Evolutionary conservation across 2,888 invertebrate species (phyloP).

Genomic region (Brenthis daphne): DNA sequence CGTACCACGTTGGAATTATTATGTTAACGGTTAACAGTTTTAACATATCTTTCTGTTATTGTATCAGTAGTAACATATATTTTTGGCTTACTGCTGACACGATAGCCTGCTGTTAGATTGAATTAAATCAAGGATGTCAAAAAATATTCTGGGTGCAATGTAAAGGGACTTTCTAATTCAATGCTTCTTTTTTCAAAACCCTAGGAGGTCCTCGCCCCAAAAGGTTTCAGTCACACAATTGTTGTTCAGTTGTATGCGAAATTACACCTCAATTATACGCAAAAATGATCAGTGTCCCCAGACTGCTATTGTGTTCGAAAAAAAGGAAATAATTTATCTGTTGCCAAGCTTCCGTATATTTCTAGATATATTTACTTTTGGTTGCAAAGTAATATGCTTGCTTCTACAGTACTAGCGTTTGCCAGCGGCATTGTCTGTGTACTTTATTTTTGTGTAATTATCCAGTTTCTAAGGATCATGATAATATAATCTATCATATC

Average conservation of each 20-base stretch:
- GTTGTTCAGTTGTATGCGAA: slow-evolving; percentile 62
- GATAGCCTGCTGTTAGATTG: slow-evolving; percentile 48
- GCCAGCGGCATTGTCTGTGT: too few species aligned
- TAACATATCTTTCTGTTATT: neutral
- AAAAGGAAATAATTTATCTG: slow-evolving; percentile 61
- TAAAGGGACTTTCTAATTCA: slow-evolving; percentile 67
- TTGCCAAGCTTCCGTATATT: slow-evolving; percentile 60
- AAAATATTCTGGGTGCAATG: slow-evolving; percentile 47
- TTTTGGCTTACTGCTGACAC: slow-evolving; percentile 1
- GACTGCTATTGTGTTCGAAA: slow-evolving; percentile 60
- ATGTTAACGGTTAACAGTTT: neutral
- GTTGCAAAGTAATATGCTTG: too few species aligned
- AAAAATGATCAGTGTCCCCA: slow-evolving; percentile 46
- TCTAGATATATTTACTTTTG: too few species aligned
- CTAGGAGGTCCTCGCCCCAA: slow-evolving; percentile 48
- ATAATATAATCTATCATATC: too few species aligned
- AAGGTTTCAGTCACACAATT: slow-evolving; percentile 53
- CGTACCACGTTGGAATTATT: neutral
- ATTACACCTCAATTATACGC: slow-evolving; percentile 73
- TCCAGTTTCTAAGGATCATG: too few species aligned
- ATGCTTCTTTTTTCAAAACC: slow-evolving; percentile 54
- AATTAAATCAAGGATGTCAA: slow-evolving; percentile 66
- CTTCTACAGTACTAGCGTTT: too few species aligned
- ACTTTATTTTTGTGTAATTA: too few species aligned
- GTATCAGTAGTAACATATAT: neutral